Base-by-base conservation (phyloP, 1,140 invertebrate genomes). In the Drosophila pseudoobscura region DNA sequence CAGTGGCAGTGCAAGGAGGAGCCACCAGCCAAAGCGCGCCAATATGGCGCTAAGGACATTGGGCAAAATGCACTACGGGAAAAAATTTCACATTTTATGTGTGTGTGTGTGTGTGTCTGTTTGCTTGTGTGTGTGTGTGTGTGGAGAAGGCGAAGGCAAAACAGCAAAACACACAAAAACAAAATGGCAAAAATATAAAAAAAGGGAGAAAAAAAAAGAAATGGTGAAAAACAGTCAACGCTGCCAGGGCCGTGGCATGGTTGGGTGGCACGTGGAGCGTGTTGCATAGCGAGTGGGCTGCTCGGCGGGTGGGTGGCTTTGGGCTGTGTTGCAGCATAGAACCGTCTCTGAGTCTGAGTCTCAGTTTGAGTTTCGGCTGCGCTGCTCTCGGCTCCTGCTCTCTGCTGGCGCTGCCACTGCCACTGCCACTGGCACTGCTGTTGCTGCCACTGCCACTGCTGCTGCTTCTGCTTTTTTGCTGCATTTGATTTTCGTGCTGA, bases 401-500 rank as follows among this genome's bases (percentile, higher is more conserved):
- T 53, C 75, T 70, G 68, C 64, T 59, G 80, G 61, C 45, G 56
- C 53, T 70, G 68, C 61, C 56, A 76, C 64, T 53, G 56, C 53
- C 56, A 53, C 46, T 13, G 17, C 31, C 11, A 45, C 75, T 70
- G 68, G 61, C 52, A 0, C 2, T 24, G 22, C 22, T 4, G 4
- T 50, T 64, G 58, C 64, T 51, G 6, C 61, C 56, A 53, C 46
- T 7, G 17, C 31, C 17, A 15, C 61, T 35, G 61, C 75, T 65
- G 54, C 69, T 59, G 80, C 73, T 53, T 57, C 65, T 69, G 61
- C 65, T 56, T 75, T 74, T 77, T 72, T 75, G 77, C 82, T 87
- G 82, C 84, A 89, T 88, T 88, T 88, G 82, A 89, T 88, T 88
- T 88, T 84, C 65, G 85, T 89, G 84, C 83, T 90, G 83, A 90